Evolutionary conservation across 2,113 vertebrate species (phyloP).

Genomic region (Oxyruncus cristatus): DNA sequence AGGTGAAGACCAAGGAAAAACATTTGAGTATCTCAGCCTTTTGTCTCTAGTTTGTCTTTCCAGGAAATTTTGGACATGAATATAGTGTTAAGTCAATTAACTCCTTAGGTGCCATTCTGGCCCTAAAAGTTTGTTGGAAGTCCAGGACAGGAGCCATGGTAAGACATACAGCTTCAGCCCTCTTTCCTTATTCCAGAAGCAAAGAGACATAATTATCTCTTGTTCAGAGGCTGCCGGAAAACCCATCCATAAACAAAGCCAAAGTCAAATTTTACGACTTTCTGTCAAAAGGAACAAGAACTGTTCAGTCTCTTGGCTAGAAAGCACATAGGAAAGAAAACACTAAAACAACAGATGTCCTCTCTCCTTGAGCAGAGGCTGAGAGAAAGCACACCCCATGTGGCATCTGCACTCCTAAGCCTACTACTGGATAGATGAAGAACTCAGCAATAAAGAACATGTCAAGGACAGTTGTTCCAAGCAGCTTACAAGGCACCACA

Average conservation of each 20-base stretch:
- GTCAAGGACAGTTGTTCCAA: neutral
- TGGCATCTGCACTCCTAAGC: neutral
- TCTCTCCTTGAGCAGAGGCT: neutral
- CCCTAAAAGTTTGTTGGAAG: neutral
- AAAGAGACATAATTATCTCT: neutral
- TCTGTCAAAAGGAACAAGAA: neutral
- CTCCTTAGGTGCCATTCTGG: neutral
- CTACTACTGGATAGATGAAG: neutral
- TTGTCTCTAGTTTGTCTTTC: neutral
- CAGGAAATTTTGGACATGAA: neutral
- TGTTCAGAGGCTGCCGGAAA: neutral
- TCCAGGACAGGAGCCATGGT: neutral
- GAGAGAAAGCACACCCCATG: neutral
- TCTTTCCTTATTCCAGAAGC: neutral
- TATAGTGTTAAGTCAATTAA: neutral
- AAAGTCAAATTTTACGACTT: neutral
- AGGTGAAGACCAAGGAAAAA: neutral
- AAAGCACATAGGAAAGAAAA: neutral
- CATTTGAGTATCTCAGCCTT: neutral
- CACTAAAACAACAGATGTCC: neutral
- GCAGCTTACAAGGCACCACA: neutral
- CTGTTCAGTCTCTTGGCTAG: neutral
- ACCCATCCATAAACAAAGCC: neutral
- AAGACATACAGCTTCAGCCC: neutral
- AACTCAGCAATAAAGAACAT: neutral